Evolutionary conservation across 2,797 vertebrate species (phyloP), one percentile per base, ranked within the genome.

Genomic region (Micrastur ruficollis): DNA sequence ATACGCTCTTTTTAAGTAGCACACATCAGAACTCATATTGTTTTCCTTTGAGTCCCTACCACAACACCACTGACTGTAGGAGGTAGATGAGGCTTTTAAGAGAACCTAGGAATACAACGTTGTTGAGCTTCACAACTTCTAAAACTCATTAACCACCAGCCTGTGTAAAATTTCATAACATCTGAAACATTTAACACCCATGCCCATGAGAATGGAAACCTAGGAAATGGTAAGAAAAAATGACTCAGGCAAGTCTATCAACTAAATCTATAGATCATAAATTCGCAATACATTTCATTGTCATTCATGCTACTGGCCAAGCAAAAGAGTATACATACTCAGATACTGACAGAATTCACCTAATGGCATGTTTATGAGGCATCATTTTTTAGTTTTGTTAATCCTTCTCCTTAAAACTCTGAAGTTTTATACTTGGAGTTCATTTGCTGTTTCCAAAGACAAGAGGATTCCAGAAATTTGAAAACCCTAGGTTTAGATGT

Each of bases 21-120:
- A 86, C 88, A 80, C 67, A 95, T 95, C 90, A 97, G 49, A 95
- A 93, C 49, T 83, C 52, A 36, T 46, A 62, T 56, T 93, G 95
- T 96, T 95, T 97, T 93, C 76, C 52, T 97, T 90, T 88, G 80
- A 95, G 56, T 93, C 74, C 29, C 71, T 94, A 85, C 59, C 52
- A 74, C 74, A 94, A 89, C 83, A 91, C 53, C 59, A 22, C 47
- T 80, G 76, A 67, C 88, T 94, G 52, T 85, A 91, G 78, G 92
- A 82, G 86, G 86, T 91, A 97, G 86, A 95, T 94, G 79, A 90
- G 62, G 86, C 84, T 95, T 95, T 96, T 96, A 81, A 92, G 81
- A 84, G 65, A 81, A 53, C 40, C 31, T 91, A 65, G 27, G 42
- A 89, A 49, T 74, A 82, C 65, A 82, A n/a, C 61, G 12, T 23